Evolutionary conservation across 2,113 vertebrate species (phyloP), one percentile per base, ranked within the genome.

Genomic region (Muntiacus muntjak): DNA sequence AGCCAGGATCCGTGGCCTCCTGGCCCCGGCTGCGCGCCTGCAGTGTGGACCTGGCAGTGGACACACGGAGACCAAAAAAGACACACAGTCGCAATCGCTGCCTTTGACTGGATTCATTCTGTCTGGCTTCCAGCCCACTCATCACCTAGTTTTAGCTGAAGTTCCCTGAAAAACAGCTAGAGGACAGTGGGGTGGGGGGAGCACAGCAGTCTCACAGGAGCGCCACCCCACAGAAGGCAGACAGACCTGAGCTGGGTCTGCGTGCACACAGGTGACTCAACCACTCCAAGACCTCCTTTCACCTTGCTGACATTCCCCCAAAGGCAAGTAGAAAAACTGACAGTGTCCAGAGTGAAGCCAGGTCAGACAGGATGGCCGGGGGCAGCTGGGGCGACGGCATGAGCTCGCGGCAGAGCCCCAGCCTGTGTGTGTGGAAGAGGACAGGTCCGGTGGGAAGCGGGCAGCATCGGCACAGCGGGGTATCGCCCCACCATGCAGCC

Each of bases 11-110:
- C 11, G 76, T 1, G 15, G 45, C 76, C 76, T 50, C 45, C 81
- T 0, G 1, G 19, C n/a, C 13, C 52, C 13, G 2, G 0, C 33
- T 25, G 50, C 81, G 40, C 21, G 3, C 40, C 21, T 5, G 7
- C 33, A 7, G 50, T 55, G 81, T 36, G 81, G 47, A 2, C 50
- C 79, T 54, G 79, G 54, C 54, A 17, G 54, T 6, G n/a, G 83
- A 30, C 23, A 50, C 16, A 3, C 23, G 1, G 7, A 28, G 25
- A 78, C 23, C 43, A 78, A 76, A 43, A 13, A 43, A 13, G 10
- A 76, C 36, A 28, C 26, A 14, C 43, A 28, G 23, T 30, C 26
- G 13, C 1, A 25, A 30, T 58, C 15, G 36, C 13, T 10, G 36
- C 83, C 55, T 7, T 11, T 19, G 28, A 85, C 83, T 30, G 55